These are phyloP conservation scores for Terrapene triunguis DNA, from an alignment of 2,113 vertebrate species.

Conservation along the genomic window DNA sequence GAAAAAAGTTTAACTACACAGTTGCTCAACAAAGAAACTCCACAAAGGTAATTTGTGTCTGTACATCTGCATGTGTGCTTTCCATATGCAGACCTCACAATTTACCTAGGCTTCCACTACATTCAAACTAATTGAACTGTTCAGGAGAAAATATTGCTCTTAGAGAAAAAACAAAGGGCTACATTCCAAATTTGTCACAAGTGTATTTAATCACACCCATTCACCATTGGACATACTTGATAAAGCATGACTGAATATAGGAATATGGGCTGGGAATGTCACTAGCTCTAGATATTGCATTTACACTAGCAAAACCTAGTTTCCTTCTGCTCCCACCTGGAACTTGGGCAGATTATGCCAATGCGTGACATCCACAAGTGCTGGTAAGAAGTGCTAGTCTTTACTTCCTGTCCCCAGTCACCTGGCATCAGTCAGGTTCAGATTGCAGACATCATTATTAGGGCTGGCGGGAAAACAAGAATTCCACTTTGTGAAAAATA, in stretches of 20 bases:
- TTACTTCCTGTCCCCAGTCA: background rate
- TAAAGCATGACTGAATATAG: background rate
- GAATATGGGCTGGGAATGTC: conserved; percentile 8
- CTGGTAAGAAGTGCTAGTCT: background rate
- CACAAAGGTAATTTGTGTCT: background rate
- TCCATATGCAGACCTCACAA: conserved; percentile 40
- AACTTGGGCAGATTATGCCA: background rate
- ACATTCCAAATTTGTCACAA: background rate
- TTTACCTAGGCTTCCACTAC: background rate
- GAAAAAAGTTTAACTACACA: conserved; percentile 41
- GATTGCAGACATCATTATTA: no score
- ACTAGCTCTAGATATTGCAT: background rate
- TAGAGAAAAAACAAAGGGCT: background rate
- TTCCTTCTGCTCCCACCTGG: background rate
- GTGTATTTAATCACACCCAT: background rate
- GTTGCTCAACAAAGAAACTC: conserved; percentile 42
- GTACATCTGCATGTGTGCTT: background rate
- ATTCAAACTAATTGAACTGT: conserved; percentile 12
- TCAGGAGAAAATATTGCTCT: background rate
- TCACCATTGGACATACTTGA: background rate
- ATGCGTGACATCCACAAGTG: background rate
- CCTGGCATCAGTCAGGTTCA: no score
- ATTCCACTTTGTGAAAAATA: no score
- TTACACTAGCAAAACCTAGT: conserved; percentile 15
- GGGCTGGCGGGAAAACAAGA: no score